Evolutionary conservation across 1,140 invertebrate species (phyloP), one percentile per base, ranked within the genome.

Genomic region (Hydropsyche tenuis): DNA sequence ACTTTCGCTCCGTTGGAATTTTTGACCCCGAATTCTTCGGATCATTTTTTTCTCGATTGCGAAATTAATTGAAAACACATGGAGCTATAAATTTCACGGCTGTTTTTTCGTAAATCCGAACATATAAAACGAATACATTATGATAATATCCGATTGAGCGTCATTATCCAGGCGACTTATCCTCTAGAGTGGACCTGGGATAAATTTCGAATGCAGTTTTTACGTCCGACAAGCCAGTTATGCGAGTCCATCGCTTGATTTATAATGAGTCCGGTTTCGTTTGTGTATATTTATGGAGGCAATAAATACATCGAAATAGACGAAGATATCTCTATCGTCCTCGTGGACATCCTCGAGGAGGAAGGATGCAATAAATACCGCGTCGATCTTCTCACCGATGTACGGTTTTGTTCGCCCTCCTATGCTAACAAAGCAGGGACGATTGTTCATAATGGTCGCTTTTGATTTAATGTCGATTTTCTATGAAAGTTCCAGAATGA

Each of bases 291-390:
- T 74, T 74, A 74, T 71, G 60, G 48, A 30, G 30, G 72, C 62
- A 70, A 74, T 74, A 74, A 74, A 74, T 71, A 70, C 68, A 70
- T 65, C 73, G 18, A 62, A 69, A 62, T 51, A 37, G 73, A 70
- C 73, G 60, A 64, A 53, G 73, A 74, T 74, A 74, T 71, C 73
- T 74, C 68, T 70, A 74, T 74, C 60, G 60, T 18, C 12, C 12
- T 5, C 9, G 18, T 62, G 56, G 56, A 62, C 56, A 62, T 62
- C 56, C 56, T 16, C 18, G 12, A 37, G 30, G 30, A 37, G 56
- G 23, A 62, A 62, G 56, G 56, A 62, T 62, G 56, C 56, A 62
- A 62, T 62, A 62, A 62, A 62, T 62, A 62, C 56, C 4, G 1
- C 12, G 56, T 22, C 20, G 56, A 62, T 62, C 56, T 62, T 22